Conservation (phyloP, 2,888 invertebrate species). For the Hoplodrina ambigua region DNA sequence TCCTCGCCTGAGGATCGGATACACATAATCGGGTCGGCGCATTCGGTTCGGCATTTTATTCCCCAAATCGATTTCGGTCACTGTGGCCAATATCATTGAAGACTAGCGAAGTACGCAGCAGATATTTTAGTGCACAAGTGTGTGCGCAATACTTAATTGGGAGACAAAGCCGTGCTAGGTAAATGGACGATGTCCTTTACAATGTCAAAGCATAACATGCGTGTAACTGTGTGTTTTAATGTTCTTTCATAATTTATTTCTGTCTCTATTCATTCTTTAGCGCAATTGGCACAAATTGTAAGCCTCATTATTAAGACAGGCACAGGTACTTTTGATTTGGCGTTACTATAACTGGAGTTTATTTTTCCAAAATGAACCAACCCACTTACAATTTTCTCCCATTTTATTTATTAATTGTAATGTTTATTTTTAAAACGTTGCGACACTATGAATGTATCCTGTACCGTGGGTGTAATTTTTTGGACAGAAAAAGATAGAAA, state of each 20-base stretch:
- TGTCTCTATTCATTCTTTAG: constrained; percentile 2
- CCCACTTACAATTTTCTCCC: background rate
- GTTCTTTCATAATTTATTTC: background rate
- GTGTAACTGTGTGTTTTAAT: background rate
- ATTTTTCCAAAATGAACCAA: background rate
- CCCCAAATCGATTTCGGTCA: too few species aligned
- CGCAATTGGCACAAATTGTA: constrained; percentile 25
- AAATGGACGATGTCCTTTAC: background rate
- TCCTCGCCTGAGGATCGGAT: too few species aligned
- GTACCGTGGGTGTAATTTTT: too few species aligned
- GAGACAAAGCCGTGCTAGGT: background rate
- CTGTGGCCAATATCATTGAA: too few species aligned
- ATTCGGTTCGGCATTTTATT: too few species aligned
- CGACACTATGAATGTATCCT: too few species aligned
- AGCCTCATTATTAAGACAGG: constrained; percentile 5
- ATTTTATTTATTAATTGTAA: background rate
- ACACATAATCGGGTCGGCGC: too few species aligned
- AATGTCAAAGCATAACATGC: constrained; percentile 2
- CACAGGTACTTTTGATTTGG: constrained; percentile 11
- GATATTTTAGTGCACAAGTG: too few species aligned
- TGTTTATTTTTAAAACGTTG: too few species aligned
- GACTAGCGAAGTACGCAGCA: too few species aligned
- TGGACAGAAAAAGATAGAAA: too few species aligned
- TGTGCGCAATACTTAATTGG: background rate
- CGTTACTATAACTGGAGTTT: background rate